These are phyloP conservation scores for Paramisgurnus dabryanus DNA, from an alignment of 2,113 vertebrate genomes.

Conservation along the genomic window DNA sequence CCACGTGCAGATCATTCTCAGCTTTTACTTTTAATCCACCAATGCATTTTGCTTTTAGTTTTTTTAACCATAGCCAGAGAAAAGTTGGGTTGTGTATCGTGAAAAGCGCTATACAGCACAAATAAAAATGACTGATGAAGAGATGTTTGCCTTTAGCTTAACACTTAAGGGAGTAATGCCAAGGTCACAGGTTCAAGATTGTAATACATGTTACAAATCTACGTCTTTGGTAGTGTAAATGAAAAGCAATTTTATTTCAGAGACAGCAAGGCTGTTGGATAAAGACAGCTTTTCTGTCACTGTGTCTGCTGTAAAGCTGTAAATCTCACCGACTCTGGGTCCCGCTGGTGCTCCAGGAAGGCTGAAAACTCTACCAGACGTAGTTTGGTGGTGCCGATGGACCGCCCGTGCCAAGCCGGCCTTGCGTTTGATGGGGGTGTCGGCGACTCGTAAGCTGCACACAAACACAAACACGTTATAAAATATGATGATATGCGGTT, in stretches of 20 bases:
- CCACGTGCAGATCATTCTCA: constrained; percentile 13
- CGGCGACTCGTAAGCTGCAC: constrained; percentile 88
- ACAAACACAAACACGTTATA: constrained; percentile 17
- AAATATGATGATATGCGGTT: background rate
- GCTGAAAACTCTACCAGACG: constrained; percentile 95
- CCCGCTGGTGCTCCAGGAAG: constrained; percentile 94
- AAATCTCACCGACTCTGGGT: constrained; percentile 88
- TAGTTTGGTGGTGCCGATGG: constrained; percentile 96
- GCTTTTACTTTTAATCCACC: background rate
- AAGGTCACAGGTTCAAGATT: background rate
- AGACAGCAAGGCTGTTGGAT: background rate
- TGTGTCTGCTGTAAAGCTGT: background rate
- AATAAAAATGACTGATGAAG: background rate
- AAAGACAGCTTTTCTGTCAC: constrained; percentile 27
- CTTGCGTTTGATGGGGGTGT: constrained; percentile 83
- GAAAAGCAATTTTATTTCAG: background rate
- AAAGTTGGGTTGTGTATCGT: no score
- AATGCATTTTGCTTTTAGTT: no score
- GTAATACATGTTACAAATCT: background rate
- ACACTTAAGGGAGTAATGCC: no score
- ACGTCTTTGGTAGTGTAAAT: background rate
- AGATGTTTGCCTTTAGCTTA: background rate
- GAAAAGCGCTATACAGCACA: no score
- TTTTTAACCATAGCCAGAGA: no score
- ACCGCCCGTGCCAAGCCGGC: constrained; percentile 95